These are phyloP conservation scores for Ectobius pallidus DNA, from an alignment of 2,888 invertebrate species.

Conservation along the genomic window DNA sequence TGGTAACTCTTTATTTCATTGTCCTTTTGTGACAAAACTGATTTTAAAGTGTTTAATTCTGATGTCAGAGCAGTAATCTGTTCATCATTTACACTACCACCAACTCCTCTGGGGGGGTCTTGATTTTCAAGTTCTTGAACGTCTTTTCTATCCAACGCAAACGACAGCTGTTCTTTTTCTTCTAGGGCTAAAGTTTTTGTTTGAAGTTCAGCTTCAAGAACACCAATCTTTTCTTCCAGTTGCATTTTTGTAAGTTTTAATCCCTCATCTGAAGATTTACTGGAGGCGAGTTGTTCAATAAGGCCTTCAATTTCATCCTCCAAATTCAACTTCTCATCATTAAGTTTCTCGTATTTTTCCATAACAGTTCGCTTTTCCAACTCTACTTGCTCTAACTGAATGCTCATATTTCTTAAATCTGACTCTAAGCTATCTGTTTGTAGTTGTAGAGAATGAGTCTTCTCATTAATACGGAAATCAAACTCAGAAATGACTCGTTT, in stretches of 20 bases:
- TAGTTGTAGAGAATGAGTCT: slow-evolving; percentile 57
- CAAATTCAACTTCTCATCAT: slow-evolving; percentile 47
- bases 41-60: slow-evolving; percentile 35
- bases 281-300: slow-evolving; percentile 50
- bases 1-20: slow-evolving; percentile 55
- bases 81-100: background rate
- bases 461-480: slow-evolving; percentile 48
- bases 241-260: slow-evolving; percentile 20
- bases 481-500: slow-evolving; percentile 46
- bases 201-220: slow-evolving; percentile 16
- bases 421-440: slow-evolving; percentile 54
- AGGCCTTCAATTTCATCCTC: slow-evolving; percentile 50
- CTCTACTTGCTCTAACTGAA: slow-evolving; percentile 53
- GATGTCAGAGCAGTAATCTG: background rate
- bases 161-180: background rate
- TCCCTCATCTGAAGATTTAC: slow-evolving; percentile 51
- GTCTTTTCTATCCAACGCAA: background rate
- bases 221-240: slow-evolving; percentile 6
- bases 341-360: slow-evolving; percentile 51
- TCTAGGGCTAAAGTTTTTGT: background rate
- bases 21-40: slow-evolving; percentile 52
- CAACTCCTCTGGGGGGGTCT: background rate
- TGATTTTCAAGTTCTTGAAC: no score
- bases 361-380: slow-evolving; percentile 51
- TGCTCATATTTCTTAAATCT: slow-evolving; percentile 54